Base-by-base conservation (phyloP, 2,888 invertebrate genomes). In the Temnothorax unifasciatus region DNA sequence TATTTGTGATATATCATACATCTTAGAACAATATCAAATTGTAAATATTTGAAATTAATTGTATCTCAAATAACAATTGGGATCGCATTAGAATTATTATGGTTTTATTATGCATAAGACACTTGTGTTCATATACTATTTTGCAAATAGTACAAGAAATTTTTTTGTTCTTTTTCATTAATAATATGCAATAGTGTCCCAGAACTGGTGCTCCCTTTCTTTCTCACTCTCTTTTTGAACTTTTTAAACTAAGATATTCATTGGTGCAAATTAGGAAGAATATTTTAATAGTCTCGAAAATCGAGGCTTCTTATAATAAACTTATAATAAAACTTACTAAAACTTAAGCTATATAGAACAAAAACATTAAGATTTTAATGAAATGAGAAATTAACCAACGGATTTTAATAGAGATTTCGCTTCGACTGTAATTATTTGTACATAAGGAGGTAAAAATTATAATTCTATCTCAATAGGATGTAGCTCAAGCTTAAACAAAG, bases 1-100 rank as follows among this genome's bases (percentile, higher is more conserved):
- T 89, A 89, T 90, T 90, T 47, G 61, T 79, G 54, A 68, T 76
- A 66, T 77, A 69, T 47, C 29, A 75, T 89, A 90, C 85, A 89
- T 68, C 64, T 63, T 83, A 74, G 82, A 84, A 61, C 64, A 87
- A 87, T 68, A 82, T 83, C 59, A 86, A 90, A 90, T 85, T 85
- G 38, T 54, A 85, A 54, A 89, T 61, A 84, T 77, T 73, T 66
- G 21, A 41, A 84, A 81, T 69, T 79, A 52, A 47, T 61, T 38
- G 4, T 71, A 59, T 50, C 9, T 50, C 47, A 47, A 38, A 18
- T 61, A 81, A 73, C 47, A 59, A 59, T 21, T 61, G 38, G 25
- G 25, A 73, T 81, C 38, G 8, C n/a, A 73, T 61, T 61, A 73
- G 34, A 34, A 68, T 77, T 77, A 77, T 25, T 77, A 47, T 25